These are phyloP conservation scores for Ganaspis brasiliensis DNA, from an alignment of 2,888 invertebrate species.

Conservation along the genomic window DNA sequence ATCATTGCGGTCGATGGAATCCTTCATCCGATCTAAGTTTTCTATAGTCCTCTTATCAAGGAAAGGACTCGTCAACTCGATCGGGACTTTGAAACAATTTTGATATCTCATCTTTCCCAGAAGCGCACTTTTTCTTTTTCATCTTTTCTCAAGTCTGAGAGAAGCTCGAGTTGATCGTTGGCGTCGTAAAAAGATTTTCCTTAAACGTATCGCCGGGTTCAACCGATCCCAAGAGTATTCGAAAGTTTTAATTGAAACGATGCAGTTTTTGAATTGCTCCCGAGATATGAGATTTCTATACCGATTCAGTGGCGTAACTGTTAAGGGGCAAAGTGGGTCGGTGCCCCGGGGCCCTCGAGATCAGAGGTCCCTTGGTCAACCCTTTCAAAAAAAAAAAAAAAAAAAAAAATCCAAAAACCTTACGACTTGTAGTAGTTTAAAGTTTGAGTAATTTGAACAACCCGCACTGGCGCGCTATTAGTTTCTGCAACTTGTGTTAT, in stretches of 20 bases:
- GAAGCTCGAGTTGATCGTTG: conserved; percentile 35
- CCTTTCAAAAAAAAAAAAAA: too few relatives aligned
- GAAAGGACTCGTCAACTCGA: conserved; percentile 67
- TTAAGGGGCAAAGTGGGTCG: too few relatives aligned
- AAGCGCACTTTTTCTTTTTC: conserved; percentile 44
- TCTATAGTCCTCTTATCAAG: conserved; percentile 41
- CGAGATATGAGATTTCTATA: conserved; percentile 54
- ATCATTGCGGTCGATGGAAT: conserved; percentile 35
- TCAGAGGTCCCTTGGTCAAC: too few relatives aligned
- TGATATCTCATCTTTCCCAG: conserved; percentile 67
- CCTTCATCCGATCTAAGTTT: conserved; percentile 30
- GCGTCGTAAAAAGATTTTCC: conserved; percentile 40
- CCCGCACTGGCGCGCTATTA: too few relatives aligned
- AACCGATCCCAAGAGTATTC: conserved; percentile 4
- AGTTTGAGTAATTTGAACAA: too few relatives aligned
- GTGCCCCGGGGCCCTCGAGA: too few relatives aligned
- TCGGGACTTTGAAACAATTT: conserved; percentile 71
- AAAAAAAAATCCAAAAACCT: too few relatives aligned
- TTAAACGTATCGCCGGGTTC: conserved; percentile 26
- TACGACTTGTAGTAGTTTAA: too few relatives aligned
- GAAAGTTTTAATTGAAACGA: conserved; percentile 40
- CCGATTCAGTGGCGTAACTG: too few relatives aligned
- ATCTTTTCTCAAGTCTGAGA: conserved; percentile 29
- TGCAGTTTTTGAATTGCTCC: conserved; percentile 49
- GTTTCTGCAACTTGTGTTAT: too few relatives aligned